These are phyloP conservation scores for Poeciliopsis paucimaculata DNA, from an alignment of 2,797 vertebrate species.

Conservation along the genomic window DNA sequence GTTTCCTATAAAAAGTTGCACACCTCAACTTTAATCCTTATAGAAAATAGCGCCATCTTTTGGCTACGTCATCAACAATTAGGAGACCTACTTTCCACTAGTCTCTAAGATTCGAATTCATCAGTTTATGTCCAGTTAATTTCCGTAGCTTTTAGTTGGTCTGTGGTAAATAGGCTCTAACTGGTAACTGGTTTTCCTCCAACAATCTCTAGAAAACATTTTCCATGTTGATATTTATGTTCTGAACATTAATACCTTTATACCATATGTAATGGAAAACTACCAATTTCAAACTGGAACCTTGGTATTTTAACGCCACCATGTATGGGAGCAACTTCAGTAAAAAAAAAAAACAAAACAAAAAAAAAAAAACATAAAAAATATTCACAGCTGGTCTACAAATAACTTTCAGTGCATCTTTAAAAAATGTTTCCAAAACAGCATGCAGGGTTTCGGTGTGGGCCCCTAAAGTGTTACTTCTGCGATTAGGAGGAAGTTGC, in stretches of 20 bases:
- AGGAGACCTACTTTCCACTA: too few relatives aligned
- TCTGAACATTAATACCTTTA: background rate
- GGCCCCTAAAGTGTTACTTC: slow-evolving; percentile 26
- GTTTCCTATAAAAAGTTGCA: too few relatives aligned
- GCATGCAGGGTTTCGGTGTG: slow-evolving; percentile 16
- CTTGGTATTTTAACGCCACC: background rate
- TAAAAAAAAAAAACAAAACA: background rate
- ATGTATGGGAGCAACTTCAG: background rate
- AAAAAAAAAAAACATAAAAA: background rate
- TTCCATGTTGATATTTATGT: background rate
- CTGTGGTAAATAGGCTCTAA: background rate
- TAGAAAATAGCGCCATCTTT: background rate
- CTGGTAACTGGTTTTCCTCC: background rate
- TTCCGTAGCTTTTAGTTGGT: background rate
- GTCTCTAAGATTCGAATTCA: background rate
- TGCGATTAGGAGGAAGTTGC: slow-evolving; percentile 69
- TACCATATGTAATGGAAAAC: background rate
- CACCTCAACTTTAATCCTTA: background rate
- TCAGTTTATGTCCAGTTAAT: background rate
- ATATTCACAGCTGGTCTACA: background rate
- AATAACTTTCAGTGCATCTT: background rate
- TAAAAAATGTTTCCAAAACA: background rate
- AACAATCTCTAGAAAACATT: background rate
- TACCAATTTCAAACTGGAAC: background rate
- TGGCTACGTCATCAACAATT: background rate